These are phyloP conservation scores for Vulpes vulpes DNA, from an alignment of 2,113 vertebrate genomes.

Conservation along the genomic window DNA sequence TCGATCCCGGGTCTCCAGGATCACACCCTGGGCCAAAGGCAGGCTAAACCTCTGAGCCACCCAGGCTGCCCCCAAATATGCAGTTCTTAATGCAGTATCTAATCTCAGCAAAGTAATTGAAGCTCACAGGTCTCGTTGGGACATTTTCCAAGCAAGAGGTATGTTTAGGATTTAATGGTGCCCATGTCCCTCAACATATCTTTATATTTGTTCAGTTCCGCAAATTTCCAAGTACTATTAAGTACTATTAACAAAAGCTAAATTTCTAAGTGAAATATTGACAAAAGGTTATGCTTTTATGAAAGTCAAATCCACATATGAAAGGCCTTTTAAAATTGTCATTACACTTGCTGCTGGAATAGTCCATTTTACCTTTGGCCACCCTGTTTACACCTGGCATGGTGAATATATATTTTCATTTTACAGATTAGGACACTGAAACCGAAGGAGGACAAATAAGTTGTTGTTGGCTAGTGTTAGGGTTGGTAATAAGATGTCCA, in stretches of 20 bases:
- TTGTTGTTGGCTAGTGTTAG: not conserved
- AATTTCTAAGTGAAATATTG: conserved; percentile 44
- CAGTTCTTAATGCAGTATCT: not conserved
- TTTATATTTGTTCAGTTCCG: not conserved
- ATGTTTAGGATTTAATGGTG: conserved; percentile 15
- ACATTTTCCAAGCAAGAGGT: conserved; percentile 24
- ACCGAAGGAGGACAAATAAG: not conserved
- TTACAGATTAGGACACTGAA: conserved; percentile 23
- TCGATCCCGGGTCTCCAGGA: too few species aligned
- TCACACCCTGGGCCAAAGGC: too few species aligned
- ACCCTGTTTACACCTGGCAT: not conserved
- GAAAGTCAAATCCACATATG: not conserved
- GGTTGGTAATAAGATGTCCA: not conserved
- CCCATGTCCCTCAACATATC: not conserved
- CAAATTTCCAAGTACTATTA: not conserved
- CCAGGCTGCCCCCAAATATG: too few species aligned
- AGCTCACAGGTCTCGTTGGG: conserved; percentile 55
- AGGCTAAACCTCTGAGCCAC: too few species aligned
- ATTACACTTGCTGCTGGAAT: not conserved
- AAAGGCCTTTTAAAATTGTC: not conserved
- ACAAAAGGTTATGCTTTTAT: conserved; percentile 31
- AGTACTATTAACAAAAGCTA: conserved; percentile 35
- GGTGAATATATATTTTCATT: not conserved
- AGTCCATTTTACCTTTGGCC: not conserved
- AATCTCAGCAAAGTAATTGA: conserved; percentile 72